These are phyloP conservation scores for Perca schrenkii DNA, from an alignment of 2,113 vertebrate genomes.

Conservation along the genomic window DNA sequence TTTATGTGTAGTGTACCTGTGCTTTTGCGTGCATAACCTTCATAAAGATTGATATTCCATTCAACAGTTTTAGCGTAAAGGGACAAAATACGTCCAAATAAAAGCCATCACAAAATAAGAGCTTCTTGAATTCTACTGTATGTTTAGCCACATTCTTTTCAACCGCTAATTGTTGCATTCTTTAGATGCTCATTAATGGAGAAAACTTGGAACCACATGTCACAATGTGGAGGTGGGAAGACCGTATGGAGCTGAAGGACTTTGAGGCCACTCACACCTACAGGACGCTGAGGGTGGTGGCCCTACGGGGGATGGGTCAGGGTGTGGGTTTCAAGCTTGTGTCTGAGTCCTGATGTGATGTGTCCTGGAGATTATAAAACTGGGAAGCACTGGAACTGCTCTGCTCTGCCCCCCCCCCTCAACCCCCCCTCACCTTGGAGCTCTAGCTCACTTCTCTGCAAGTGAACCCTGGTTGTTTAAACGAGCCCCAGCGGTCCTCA, in stretches of 20 bases:
- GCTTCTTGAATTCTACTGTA: neutral
- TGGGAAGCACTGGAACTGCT: constrained; percentile 46
- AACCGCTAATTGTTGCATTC: neutral
- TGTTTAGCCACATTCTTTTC: neutral
- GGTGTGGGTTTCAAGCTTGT: neutral
- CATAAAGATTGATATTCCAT: neutral
- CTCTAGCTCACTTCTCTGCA: constrained; percentile 68
- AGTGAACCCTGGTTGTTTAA: constrained; percentile 80
- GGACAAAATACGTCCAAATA: neutral
- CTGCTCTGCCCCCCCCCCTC: no score
- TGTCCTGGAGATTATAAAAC: constrained; percentile 44
- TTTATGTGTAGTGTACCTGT: neutral
- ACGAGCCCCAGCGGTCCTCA: constrained; percentile 82
- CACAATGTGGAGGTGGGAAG: constrained; percentile 12
- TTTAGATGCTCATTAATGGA: constrained; percentile 1
- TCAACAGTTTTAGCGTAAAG: neutral
- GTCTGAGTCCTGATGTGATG: constrained; percentile 24
- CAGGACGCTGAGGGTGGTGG: neutral
- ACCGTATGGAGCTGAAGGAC: neutral
- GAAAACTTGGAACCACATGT: neutral
- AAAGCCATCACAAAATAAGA: neutral
- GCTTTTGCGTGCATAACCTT: neutral
- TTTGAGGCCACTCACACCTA: neutral
- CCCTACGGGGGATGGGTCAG: constrained; percentile 13
- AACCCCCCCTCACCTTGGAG: no score